phyloP scores from a whole-genome alignment of 37 sponge, comb jelly and placozoan species.

The Cliona cf. orientalis region DNA sequence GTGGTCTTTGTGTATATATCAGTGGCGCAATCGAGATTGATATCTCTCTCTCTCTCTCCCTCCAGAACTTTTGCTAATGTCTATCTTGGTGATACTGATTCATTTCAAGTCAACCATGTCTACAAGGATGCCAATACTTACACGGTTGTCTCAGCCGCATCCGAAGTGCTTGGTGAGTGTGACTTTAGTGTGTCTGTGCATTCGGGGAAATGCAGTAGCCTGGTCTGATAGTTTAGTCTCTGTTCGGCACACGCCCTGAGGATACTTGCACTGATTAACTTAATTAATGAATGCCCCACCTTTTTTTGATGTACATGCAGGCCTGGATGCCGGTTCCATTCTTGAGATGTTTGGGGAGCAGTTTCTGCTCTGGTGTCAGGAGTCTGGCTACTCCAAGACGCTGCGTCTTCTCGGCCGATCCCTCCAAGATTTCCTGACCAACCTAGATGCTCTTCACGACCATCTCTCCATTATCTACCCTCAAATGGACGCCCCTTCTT shows the following conservation, averaged over 20 bases:
- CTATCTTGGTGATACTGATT: constrained; percentile 47
- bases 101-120: constrained; percentile 71
- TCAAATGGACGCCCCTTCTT: constrained; percentile 89
- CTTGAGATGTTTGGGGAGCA: constrained; percentile 94
- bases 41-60: background rate
- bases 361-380: constrained; percentile 88
- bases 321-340: constrained; percentile 63
- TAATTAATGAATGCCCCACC: background rate
- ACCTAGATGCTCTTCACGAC: constrained; percentile 92
- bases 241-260: background rate
- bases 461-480: constrained; percentile 92
- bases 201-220: background rate
- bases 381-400: constrained; percentile 85
- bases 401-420: constrained; percentile 78
- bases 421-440: constrained; percentile 85
- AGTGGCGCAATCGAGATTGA: too few species aligned
- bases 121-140: constrained; percentile 83
- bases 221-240: background rate
- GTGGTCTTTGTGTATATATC: too few species aligned
- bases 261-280: background rate
- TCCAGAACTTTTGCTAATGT: constrained; percentile 37
- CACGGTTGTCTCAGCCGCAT: constrained; percentile 66
- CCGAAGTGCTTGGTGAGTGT: constrained; percentile 77
- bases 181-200: background rate
- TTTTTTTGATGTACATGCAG: constrained; percentile 12